These are phyloP conservation scores for Crocidura indochinensis DNA, from an alignment of 2,797 vertebrate species.

Conservation along the genomic window DNA sequence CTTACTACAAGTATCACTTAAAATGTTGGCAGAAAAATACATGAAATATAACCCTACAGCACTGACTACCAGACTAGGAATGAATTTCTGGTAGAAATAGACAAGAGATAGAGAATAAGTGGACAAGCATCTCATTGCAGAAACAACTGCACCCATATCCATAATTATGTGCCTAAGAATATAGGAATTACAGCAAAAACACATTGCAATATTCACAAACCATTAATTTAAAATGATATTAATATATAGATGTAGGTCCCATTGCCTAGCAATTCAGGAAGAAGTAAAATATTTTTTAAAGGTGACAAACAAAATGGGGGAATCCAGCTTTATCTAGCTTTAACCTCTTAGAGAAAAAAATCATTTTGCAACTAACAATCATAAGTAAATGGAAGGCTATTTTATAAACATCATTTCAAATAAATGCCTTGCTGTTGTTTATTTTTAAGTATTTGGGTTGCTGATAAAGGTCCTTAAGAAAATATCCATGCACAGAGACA, in stretches of 20 bases:
- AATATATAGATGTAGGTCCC: background rate
- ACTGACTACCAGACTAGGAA: background rate
- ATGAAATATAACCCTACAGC: rapidly evolving
- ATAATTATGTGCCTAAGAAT: background rate
- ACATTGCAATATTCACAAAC: rapidly evolving
- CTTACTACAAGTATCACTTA: background rate
- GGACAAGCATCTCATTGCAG: background rate
- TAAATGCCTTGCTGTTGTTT: background rate
- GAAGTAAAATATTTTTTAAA: background rate
- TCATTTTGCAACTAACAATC: background rate
- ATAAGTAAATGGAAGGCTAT: background rate
- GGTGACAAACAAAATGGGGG: background rate
- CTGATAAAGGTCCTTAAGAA: constrained; percentile 35
- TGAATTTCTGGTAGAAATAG: background rate
- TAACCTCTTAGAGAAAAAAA: background rate
- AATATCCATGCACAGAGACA: background rate
- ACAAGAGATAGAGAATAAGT: background rate
- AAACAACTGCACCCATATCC: no score
- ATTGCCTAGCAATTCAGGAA: background rate
- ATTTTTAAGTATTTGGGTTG: background rate
- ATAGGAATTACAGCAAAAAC: rapidly evolving
- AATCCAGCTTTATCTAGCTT: background rate
- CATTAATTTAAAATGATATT: background rate
- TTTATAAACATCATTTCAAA: background rate
- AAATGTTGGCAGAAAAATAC: background rate